Percentiles rank a stretch among this genome's conserved stretches.
These are phyloP conservation scores for Seison nebaliae DNA, from an alignment of 1,140 invertebrate species.

Conservation along the genomic window DNA sequence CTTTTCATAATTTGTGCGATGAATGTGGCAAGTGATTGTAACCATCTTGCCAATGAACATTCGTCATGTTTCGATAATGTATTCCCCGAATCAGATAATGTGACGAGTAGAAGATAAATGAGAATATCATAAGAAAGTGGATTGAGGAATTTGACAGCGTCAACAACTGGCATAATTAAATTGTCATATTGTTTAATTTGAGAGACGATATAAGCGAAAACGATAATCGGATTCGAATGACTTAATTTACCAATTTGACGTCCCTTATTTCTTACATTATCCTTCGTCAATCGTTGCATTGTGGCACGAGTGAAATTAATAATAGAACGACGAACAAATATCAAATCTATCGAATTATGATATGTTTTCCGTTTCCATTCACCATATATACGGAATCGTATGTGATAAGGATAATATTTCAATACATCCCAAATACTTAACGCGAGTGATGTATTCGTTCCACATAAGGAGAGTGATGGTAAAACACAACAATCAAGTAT, in stretches of 20 bases:
- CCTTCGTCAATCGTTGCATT: conserved; percentile 77
- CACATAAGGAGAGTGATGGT: conserved; percentile 61
- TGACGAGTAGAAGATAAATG: conserved; percentile 25
- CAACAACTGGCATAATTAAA: conserved; percentile 73
- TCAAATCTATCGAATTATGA: conserved; percentile 46
- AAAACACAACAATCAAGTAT: conserved; percentile 32
- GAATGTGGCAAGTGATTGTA: conserved; percentile 38
- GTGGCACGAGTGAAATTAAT: too few species aligned
- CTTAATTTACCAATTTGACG: conserved; percentile 78
- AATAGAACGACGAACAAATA: too few species aligned
- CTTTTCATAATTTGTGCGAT: conserved; percentile 59
- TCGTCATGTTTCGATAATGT: conserved; percentile 58
- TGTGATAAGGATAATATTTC: conserved; percentile 66
- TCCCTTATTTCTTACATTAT: conserved; percentile 85
- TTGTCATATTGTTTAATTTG: conserved; percentile 95
- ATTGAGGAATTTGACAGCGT: conserved; percentile 83
- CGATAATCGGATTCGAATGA: conserved; percentile 67
- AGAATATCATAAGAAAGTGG: conserved; percentile 80
- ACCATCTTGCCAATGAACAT: conserved; percentile 72
- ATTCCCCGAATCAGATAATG: conserved; percentile 19
- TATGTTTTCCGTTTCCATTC: conserved; percentile 75
- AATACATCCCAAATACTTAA: conserved; percentile 79
- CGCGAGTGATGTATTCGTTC: conserved; percentile 72
- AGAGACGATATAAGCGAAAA: conserved; percentile 39
- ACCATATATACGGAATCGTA: conserved; percentile 57